Evolutionary conservation across 1,140 invertebrate species (phyloP).

Genomic region (Mercenaria mercenaria): DNA sequence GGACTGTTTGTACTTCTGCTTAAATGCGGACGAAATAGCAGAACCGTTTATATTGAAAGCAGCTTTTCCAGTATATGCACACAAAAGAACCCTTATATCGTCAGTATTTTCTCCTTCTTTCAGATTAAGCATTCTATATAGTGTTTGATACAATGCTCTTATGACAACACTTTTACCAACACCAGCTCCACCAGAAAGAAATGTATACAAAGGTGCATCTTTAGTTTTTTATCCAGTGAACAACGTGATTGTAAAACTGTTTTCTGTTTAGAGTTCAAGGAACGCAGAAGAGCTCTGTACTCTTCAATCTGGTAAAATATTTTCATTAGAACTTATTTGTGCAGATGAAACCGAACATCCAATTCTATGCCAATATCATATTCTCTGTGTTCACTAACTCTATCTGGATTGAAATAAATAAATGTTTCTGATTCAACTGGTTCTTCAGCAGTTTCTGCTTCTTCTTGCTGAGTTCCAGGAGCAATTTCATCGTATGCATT

Average conservation of each 20-base stretch:
- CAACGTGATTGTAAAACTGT: not conserved
- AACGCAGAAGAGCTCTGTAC: not conserved
- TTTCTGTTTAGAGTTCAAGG: not conserved
- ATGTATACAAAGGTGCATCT: not conserved
- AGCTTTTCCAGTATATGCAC: constrained; percentile 14
- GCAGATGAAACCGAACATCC: not conserved
- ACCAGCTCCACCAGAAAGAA: not conserved
- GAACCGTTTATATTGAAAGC: not conserved
- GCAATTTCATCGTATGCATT: constrained; percentile 42
- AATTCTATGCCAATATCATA: not conserved
- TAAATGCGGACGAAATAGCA: not conserved
- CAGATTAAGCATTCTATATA: not conserved
- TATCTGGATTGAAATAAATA: constrained; percentile 31
- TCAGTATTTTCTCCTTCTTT: not conserved
- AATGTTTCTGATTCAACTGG: not conserved
- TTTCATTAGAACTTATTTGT: constrained; percentile 12
- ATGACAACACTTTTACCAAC: not conserved
- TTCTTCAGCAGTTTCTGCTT: constrained; percentile 11
- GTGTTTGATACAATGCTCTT: not conserved
- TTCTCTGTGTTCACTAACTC: not conserved
- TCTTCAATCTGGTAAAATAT: constrained; percentile 44
- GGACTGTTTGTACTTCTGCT: not conserved
- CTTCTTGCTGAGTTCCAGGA: constrained; percentile 35
- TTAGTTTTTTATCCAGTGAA: not conserved
- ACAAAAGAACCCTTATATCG: not conserved